Conservation (phyloP, 2,888 invertebrate species). For the Synergus itoensis region DNA sequence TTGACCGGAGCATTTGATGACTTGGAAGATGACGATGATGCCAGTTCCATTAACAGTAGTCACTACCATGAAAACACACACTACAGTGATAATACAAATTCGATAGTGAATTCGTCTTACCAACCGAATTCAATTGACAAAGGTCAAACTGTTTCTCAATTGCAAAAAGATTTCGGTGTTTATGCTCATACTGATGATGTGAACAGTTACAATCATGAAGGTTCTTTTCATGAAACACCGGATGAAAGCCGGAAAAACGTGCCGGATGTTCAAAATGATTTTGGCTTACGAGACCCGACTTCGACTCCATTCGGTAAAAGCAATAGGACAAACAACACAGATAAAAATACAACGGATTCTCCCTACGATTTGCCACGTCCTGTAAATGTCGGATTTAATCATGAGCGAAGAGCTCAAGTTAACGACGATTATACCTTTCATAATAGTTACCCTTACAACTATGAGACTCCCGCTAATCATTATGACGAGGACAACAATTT, state of each 20-base stretch:
- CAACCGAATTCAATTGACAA: conserved; percentile 54
- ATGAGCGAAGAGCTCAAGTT: conserved; percentile 55
- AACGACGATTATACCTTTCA: conserved; percentile 60
- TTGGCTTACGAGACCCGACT: conserved; percentile 58
- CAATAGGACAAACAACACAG: conserved; percentile 55
- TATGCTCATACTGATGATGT: conserved; percentile 58
- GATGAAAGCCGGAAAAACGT: conserved; percentile 58
- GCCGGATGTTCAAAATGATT: conserved; percentile 63
- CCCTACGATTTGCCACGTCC: conserved; percentile 66
- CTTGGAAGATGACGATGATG: conserved; percentile 84
- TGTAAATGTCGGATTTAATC: conserved; percentile 59
- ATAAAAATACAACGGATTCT: conserved; percentile 57
- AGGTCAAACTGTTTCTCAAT: conserved; percentile 62
- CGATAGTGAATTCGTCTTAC: conserved; percentile 54
- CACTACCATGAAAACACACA: conserved; percentile 65
- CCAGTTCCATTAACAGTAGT: conserved; percentile 81
- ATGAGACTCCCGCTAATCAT: conserved; percentile 72
- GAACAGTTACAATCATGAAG: conserved; percentile 59
- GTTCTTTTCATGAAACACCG: conserved; percentile 56
- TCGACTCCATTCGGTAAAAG: conserved; percentile 61
- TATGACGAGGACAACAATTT: conserved; percentile 64
- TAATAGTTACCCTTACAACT: conserved; percentile 63
- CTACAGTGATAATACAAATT: conserved; percentile 59
- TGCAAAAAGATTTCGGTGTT: conserved; percentile 65
- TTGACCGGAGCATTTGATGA: conserved; percentile 85